Evolutionary conservation across 2,797 vertebrate species (phyloP).

Genomic region (Gastrophryne carolinensis): DNA sequence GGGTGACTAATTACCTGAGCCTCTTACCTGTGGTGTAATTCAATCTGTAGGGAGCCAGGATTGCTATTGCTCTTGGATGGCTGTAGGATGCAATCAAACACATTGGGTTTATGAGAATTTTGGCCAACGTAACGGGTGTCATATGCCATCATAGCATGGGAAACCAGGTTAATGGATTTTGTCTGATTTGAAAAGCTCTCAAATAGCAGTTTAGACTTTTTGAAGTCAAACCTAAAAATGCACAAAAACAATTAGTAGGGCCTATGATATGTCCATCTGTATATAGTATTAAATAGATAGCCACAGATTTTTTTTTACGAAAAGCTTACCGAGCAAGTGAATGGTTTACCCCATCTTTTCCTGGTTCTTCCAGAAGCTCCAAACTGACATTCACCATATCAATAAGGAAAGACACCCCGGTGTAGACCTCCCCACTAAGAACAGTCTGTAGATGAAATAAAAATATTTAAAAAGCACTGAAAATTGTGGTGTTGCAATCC

Average conservation of each 20-base stretch:
- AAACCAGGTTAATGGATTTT: slow-evolving; percentile 91
- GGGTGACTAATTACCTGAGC: no score
- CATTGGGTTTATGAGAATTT: slow-evolving; percentile 71
- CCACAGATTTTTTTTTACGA: background rate
- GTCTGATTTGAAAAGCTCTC: slow-evolving; percentile 94
- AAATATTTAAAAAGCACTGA: no score
- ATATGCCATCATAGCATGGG: slow-evolving; percentile 92
- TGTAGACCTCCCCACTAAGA: slow-evolving; percentile 91
- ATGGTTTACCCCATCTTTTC: slow-evolving; percentile 61
- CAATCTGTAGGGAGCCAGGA: slow-evolving; percentile 87
- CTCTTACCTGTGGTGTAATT: slow-evolving; percentile 88
- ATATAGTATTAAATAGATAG: no score
- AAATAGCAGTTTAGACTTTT: slow-evolving; percentile 95
- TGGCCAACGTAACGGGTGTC: slow-evolving; percentile 80
- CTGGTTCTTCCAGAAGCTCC: slow-evolving; percentile 81
- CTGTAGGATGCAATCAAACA: slow-evolving; percentile 91
- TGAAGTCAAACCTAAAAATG: slow-evolving; percentile 88
- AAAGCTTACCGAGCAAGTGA: slow-evolving; percentile 83
- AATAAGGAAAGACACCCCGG: slow-evolving; percentile 84
- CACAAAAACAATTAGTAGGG: background rate
- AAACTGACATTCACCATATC: slow-evolving; percentile 96
- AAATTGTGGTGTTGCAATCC: background rate
- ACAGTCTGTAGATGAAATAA: slow-evolving; percentile 81
- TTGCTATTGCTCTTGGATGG: slow-evolving; percentile 83
- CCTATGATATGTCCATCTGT: background rate